Percentiles rank a stretch among this genome's conserved stretches.
These are phyloP conservation scores for Scophthalmus maximus DNA, from an alignment of 2,113 vertebrate genomes.

Conservation along the genomic window DNA sequence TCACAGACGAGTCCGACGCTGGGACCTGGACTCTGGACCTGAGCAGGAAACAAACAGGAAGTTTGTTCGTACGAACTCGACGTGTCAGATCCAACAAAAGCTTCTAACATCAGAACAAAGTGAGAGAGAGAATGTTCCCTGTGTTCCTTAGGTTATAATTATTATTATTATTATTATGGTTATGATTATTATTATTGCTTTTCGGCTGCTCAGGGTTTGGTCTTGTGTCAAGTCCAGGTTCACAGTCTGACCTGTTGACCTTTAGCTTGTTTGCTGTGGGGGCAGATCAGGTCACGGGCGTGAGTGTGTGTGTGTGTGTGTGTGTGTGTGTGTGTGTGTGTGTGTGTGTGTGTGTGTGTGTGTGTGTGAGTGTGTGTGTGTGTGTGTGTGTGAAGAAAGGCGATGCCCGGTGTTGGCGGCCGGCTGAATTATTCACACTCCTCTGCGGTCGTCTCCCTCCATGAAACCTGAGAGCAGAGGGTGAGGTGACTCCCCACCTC, in stretches of 20 bases:
- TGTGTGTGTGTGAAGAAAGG: constrained; percentile 61
- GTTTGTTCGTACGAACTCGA: too few relatives aligned
- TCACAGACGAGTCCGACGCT: too few relatives aligned
- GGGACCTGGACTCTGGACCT: too few relatives aligned
- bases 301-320: constrained; percentile 27
- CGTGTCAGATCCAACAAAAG: too few relatives aligned
- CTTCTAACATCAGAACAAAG: too few relatives aligned
- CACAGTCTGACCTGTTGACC: constrained; percentile 47
- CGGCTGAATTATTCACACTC: constrained; percentile 85
- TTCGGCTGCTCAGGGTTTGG: not conserved
- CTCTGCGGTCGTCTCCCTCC: constrained; percentile 78
- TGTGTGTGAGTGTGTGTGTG: constrained; percentile 36
- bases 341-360: constrained; percentile 31
- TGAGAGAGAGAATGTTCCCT: too few relatives aligned
- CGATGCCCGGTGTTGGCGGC: constrained; percentile 71
- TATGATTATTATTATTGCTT: not conserved
- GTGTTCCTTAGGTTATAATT: too few relatives aligned
- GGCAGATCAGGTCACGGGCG: constrained; percentile 55
- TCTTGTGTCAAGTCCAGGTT: constrained; percentile 20
- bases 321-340: constrained; percentile 31
- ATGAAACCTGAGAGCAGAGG: constrained; percentile 76
- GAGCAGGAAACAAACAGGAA: too few relatives aligned
- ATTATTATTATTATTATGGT: not conserved
- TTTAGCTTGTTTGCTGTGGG: constrained; percentile 30
- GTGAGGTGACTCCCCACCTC: constrained; percentile 47